A percentile compares a stretch with the other conserved stretches of the same genome.
Conservation (phyloP, 1,140 invertebrate genomes). For the Bombus haemorrhoidalis region DNA sequence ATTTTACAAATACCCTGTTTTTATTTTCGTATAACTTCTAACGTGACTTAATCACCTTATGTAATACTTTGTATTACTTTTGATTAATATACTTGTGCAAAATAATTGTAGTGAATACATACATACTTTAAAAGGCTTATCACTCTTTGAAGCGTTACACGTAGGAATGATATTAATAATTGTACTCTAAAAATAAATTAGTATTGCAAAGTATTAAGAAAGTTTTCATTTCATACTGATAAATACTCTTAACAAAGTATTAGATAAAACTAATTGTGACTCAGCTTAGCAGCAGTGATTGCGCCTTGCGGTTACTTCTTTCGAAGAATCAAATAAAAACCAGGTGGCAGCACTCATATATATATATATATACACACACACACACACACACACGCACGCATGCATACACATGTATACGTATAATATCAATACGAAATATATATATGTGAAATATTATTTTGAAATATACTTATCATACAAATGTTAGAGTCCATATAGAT, state of each 20-base stretch:
- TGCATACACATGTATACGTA: background rate
- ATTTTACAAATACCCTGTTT: conserved; percentile 5
- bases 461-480: background rate
- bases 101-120: background rate
- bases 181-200: background rate
- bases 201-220: background rate
- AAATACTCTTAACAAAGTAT: background rate
- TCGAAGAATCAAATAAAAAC: background rate
- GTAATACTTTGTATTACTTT: background rate
- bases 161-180: background rate
- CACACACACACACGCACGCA: accelerated
- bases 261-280: conserved; percentile 1
- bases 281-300: background rate
- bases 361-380: accelerated
- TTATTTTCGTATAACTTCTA: background rate
- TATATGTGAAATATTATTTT: background rate
- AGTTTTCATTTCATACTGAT: background rate
- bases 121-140: background rate
- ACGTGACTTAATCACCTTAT: background rate
- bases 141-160: background rate
- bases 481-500: background rate
- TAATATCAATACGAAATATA: too few species aligned
- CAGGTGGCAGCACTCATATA: conserved; percentile 33
- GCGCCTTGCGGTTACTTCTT: background rate
- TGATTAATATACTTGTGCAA: background rate